Percentiles rank a stretch among this genome's conserved stretches.
phyloP scores from a whole-genome alignment of 2,888 invertebrate species.

The Dryobotodes eremita region DNA sequence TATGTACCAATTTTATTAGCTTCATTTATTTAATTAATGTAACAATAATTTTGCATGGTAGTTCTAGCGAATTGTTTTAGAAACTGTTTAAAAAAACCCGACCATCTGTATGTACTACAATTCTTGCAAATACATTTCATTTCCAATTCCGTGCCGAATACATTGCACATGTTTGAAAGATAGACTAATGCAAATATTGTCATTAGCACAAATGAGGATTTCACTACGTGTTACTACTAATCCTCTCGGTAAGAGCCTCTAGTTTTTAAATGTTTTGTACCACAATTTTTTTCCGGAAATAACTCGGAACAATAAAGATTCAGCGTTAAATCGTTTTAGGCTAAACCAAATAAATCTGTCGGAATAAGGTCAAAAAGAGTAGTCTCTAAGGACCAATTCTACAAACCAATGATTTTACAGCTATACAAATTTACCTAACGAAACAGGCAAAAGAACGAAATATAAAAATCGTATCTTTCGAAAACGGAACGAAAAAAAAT shows the following conservation, averaged over 20 bases:
- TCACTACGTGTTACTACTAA: neutral
- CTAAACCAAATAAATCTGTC: slow-evolving; percentile 4
- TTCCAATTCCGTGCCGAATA: neutral
- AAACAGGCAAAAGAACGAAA: neutral
- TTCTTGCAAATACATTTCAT: no score
- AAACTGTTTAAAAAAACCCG: no score
- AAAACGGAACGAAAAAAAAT: no score
- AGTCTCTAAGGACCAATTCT: slow-evolving; percentile 2
- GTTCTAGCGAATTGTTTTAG: no score
- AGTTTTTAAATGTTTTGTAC: neutral
- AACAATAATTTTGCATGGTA: no score
- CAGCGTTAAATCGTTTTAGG: neutral
- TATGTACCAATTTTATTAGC: no score
- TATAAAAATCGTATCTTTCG: no score
- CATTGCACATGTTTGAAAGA: neutral
- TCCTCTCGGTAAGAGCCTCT: neutral
- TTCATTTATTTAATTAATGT: no score
- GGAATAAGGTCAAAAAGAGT: neutral
- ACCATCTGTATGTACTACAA: no score
- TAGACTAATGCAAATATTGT: neutral
- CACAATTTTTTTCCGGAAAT: neutral
- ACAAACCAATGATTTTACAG: slow-evolving; percentile 2
- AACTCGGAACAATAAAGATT: neutral
- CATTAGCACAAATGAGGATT: neutral
- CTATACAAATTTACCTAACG: neutral